Base-by-base conservation (phyloP, 2,113 vertebrate species). In the Hassar affinis region DNA sequence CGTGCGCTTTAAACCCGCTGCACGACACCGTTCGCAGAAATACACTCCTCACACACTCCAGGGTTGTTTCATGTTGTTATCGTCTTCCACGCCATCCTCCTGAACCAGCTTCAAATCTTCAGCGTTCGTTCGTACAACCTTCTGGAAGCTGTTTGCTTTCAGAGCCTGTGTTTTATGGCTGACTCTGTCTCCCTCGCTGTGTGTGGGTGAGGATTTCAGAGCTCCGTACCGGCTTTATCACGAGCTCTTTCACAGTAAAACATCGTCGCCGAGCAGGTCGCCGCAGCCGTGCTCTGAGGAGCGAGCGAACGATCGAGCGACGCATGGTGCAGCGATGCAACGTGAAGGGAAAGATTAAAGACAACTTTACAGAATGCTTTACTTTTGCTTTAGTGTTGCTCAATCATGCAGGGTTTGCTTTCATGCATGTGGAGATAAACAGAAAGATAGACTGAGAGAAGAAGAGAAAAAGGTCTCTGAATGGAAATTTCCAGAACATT, bases 401-500 rank as follows among this genome's bases (percentile, higher is more conserved):
- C 52, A 56, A 71, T 69, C 66, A 42, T 10, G 12, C 62, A 35
- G 62, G 6, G 20, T 57, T 33, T 20, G n/a, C 33, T 14, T 49
- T 27, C 9, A 17, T 47, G 68, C 33, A 42, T 72, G 9, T 20
- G 4, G 12, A 18, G 6, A 75, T 14, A 30, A 22, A 35, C 4
- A 68, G 30, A 68, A 5, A 69, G 17, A 69, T 33, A 47, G 22
- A 72, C 0, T n/a, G 20, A n/a, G 20, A 47, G 12, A 25, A 10
- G 14, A 22, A 78, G 52, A 35, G 7, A 71, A 17, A 57, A 71
- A n/a, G 64, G 64, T 18, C 17, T 68, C 64, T 47, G 25, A 61
- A 27, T 88, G 87, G 83, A 90, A 91, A 84, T 81, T 79, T 86
- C 47, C 64, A 45, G 9, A 87, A 88, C 82, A 76, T 76, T 64